Conservation (phyloP, 2,113 vertebrate species). For the Aldabrachelys gigantea region DNA sequence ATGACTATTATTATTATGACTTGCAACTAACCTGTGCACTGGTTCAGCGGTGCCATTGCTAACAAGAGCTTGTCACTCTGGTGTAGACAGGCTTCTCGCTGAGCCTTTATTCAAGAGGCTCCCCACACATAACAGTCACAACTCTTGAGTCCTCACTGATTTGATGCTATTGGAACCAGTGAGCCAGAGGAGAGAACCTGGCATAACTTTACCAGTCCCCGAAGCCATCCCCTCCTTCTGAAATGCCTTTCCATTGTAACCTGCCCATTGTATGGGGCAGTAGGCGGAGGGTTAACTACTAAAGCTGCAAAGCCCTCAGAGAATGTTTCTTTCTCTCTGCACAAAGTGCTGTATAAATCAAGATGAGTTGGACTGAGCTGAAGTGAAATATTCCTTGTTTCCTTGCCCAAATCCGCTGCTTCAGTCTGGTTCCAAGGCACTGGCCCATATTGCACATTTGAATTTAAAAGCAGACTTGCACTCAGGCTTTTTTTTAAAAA, state of each 20-base stretch:
- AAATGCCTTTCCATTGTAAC: not conserved
- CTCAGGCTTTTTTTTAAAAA: conserved; percentile 19
- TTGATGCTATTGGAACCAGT: not conserved
- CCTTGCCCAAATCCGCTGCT: conserved; percentile 70
- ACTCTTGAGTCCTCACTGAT: not conserved
- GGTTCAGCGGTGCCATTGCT: accelerated
- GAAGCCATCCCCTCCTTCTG: not conserved
- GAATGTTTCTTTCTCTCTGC: not conserved
- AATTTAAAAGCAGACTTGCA: conserved; percentile 70
- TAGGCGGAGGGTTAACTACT: not conserved
- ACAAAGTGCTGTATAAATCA: conserved; percentile 33
- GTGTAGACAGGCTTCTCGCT: not conserved
- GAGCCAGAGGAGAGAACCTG: not conserved
- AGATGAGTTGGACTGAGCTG: conserved; percentile 54
- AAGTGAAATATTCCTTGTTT: conserved; percentile 67
- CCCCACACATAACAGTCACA: not conserved
- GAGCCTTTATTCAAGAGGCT: not conserved
- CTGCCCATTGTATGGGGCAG: not conserved
- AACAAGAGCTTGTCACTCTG: not conserved
- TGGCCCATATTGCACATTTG: conserved; percentile 73
- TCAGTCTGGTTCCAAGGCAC: conserved; percentile 65
- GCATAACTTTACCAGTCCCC: not conserved
- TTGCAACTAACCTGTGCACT: accelerated
- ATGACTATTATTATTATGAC: not conserved
- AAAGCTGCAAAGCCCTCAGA: conserved; percentile 1